Evolutionary conservation across 2,888 invertebrate species (phyloP), one percentile per base, ranked within the genome.

Genomic region (Lycophotia porphyrea): DNA sequence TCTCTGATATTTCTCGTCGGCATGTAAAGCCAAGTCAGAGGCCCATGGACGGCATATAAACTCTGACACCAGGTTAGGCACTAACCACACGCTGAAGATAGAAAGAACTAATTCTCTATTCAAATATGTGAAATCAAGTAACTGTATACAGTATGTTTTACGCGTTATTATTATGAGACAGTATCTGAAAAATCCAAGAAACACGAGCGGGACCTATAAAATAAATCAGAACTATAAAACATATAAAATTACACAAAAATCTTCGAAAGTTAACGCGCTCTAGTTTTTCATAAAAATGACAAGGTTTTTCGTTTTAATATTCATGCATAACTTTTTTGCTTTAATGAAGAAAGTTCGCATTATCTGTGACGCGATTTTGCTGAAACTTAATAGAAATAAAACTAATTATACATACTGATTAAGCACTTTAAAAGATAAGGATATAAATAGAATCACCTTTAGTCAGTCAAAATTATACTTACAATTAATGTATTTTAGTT

Each of bases 351-450:
- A 76, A 60, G 42, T 80, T 36, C 52, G 52, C 52, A 52, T 15
- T 58, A 13, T 39, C n/a, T 27, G 0, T 70, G 34, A 60, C 49
- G 24, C 1, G 1, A n/a, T 9, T 71, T 27, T 60, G 44, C 47
- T 39, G 4, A 52, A 24, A 71, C 36, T 67, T 52, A 42, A 55
- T 60, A 47, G 24, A 65, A 64, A 64, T 55, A 47, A 66, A 55
- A 36, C 66, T 82, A 69, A 61, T 55, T 69, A 67, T 78, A 67
- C 3, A 70, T 24, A 5, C n/a, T 66, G 58, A 78, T 36, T 70
- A 24, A 70, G 11, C 21, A 39, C 39, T 60, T 11, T 0, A 44
- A 55, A 71, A 64, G 74, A 78, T 78, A 74, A 64, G 21, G 24
- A 27, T 82, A 58, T 36, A 71, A 74, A 74, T 73, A 70, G 27